Percentiles rank a stretch among this genome's conserved stretches.
These are phyloP conservation scores for Zaprionus capensis DNA, from an alignment of 1,140 invertebrate genomes.

Conservation along the genomic window DNA sequence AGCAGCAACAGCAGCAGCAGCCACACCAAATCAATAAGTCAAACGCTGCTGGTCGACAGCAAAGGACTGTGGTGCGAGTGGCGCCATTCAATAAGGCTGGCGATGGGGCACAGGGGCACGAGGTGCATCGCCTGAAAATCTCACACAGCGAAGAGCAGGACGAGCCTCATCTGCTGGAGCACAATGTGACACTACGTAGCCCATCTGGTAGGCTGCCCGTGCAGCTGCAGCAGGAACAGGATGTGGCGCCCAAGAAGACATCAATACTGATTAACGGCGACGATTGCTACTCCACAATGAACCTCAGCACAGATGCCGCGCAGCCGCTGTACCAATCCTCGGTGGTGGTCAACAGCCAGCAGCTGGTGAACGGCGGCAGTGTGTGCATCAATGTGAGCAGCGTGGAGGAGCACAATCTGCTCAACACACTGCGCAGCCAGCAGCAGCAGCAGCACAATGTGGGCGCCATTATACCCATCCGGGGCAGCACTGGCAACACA, in stretches of 20 bases:
- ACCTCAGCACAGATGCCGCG: constrained; percentile 86
- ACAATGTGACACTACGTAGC: constrained; percentile 40
- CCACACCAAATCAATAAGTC: constrained; percentile 63
- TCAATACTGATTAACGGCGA: constrained; percentile 91
- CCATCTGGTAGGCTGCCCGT: constrained; percentile 16
- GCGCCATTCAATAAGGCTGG: constrained; percentile 78
- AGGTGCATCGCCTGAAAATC: constrained; percentile 87
- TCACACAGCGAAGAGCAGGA: constrained; percentile 81
- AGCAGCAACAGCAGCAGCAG: constrained; percentile 31
- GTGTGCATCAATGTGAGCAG: constrained; percentile 86
- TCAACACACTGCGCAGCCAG: constrained; percentile 71
- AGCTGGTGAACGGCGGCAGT: constrained; percentile 84
- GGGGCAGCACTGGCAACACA: constrained; percentile 31
- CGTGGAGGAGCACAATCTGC: constrained; percentile 73
- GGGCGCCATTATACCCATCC: constrained; percentile 78
- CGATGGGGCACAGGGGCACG: constrained; percentile 69
- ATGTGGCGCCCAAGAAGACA: constrained; percentile 86
- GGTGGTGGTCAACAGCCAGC: constrained; percentile 85
- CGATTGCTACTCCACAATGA: constrained; percentile 88
- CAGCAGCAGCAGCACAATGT: constrained; percentile 37
- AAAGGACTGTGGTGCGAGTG: constrained; percentile 76
- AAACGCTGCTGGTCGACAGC: constrained; percentile 25
- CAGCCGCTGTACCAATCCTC: constrained; percentile 88
- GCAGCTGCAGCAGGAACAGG: constrained; percentile 27
- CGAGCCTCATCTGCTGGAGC: constrained; percentile 36